Base-by-base conservation (phyloP, 2,888 invertebrate species). In the Tetragonula carbonaria region DNA sequence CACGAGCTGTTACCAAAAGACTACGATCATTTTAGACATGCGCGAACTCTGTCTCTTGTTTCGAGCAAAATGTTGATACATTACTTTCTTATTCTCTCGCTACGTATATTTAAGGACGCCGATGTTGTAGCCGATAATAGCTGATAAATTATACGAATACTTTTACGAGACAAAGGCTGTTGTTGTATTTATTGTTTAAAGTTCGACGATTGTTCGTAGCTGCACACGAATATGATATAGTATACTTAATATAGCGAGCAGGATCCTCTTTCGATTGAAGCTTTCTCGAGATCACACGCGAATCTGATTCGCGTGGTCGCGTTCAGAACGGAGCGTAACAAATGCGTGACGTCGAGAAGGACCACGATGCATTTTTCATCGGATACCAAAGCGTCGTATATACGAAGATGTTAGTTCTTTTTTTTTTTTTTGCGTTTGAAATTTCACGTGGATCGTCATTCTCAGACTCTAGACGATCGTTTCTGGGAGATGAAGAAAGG, bases 261-360 rank as follows among this genome's bases (percentile, higher is more conserved):
- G 72, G 51, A 67, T 45, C 70, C 67, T 63, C 23, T 38, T 18
- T 38, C 57, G 70, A 65, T 75, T 67, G 67, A 73, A 8, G 55
- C 14, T 67, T 77, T 83, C 83, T 83, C 82, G 83, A 83, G 83
- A 83, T 83, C 83, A 77, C 67, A 83, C 77, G 83, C 65, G 80
- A 57, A 21, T 45, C 53, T 45, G 72, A 21, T 33, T 16, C 23
- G 14, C 28, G 45, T 73, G 50, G 57, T 45, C 45, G 75, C 71
- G 71, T 81, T 53, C 45, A 72, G 50, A 62, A 53, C 50, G 57
- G 21, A 38, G 16, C 68, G 55, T 55, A 28, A 45, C 38, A n/a
- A 53, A 71, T n/a, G 77, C 50, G 50, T 21, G 23, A 50, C 55
- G 59, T 50, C 50, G 50, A 62, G 50, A 57, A 53, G 33, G 50